These are phyloP conservation scores for Siniperca obscura DNA, from an alignment of 2,797 vertebrate species.

Conservation along the genomic window DNA sequence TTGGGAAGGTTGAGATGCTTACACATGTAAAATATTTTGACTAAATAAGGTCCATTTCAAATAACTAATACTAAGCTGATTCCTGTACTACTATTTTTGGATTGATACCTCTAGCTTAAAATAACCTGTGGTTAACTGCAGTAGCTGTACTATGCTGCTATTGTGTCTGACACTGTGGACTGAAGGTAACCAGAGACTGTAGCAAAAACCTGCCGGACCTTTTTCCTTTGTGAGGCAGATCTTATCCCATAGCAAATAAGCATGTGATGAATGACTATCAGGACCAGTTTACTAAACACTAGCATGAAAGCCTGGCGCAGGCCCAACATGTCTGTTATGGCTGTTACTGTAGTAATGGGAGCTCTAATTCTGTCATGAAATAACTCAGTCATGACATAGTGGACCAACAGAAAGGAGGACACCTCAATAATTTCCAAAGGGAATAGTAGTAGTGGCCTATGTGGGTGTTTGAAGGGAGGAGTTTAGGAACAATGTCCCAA, in stretches of 20 bases:
- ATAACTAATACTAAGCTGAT: background rate
- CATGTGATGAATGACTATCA: conserved; percentile 10
- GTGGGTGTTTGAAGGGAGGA: background rate
- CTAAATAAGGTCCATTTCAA: background rate
- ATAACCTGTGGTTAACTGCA: conserved; percentile 7
- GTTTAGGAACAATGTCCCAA: background rate
- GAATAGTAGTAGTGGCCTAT: background rate
- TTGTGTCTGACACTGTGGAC: background rate
- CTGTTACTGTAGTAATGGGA: conserved; percentile 18
- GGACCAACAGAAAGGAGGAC: background rate
- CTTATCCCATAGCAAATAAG: conserved; percentile 6
- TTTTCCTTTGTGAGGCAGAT: conserved; percentile 8
- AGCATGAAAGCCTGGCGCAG: conserved; percentile 8
- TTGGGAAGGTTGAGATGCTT: conserved; percentile 2
- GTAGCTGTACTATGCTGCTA: conserved; percentile 17
- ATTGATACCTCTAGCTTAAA: background rate
- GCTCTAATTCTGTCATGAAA: conserved; percentile 11
- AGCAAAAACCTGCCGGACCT: background rate
- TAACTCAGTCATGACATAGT: background rate
- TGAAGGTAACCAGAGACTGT: background rate
- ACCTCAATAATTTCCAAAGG: background rate
- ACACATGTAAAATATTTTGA: conserved; percentile 13
- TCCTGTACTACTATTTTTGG: background rate
- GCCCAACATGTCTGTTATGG: conserved; percentile 5
- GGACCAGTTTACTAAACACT: conserved; percentile 29